These are phyloP conservation scores for Diachasmimorpha longicaudata DNA, from an alignment of 1,140 invertebrate genomes.

Conservation along the genomic window DNA sequence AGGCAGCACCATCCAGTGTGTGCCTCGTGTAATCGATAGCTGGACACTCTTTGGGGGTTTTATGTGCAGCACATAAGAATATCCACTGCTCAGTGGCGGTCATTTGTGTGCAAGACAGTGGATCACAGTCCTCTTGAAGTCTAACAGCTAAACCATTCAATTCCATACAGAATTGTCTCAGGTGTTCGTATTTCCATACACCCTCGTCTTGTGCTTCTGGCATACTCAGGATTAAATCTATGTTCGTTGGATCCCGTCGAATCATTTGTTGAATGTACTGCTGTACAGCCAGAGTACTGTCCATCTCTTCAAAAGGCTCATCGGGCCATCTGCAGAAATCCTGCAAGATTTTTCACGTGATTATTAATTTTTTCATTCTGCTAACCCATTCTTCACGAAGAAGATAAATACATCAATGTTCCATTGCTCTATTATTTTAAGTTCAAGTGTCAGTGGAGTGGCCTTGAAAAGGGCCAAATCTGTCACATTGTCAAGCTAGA, in stretches of 20 bases:
- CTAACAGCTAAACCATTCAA: slow-evolving; percentile 95
- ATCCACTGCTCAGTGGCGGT: slow-evolving; percentile 99
- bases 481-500: no score
- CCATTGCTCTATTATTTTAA: no score
- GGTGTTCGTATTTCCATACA: slow-evolving; percentile 99
- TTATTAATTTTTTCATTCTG: background rate
- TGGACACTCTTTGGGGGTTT: slow-evolving; percentile 99
- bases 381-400: no score
- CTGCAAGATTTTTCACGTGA: slow-evolving; percentile 61
- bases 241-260: slow-evolving; percentile 87
- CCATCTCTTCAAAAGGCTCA: slow-evolving; percentile 99
- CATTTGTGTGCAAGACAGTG: slow-evolving; percentile 98
- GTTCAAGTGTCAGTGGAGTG: no score
- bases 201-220: slow-evolving; percentile 98
- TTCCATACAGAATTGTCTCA: slow-evolving; percentile 99
- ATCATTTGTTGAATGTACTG: slow-evolving; percentile 99
- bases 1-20: slow-evolving; percentile 98
- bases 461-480: no score
- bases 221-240: slow-evolving; percentile 93
- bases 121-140: slow-evolving; percentile 93
- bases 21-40: slow-evolving; percentile 99
- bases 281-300: slow-evolving; percentile 97
- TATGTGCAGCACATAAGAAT: slow-evolving; percentile 99
- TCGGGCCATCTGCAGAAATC: slow-evolving; percentile 98
- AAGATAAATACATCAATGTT: no score